Percentiles rank a stretch among this genome's conserved stretches.
These are phyloP conservation scores for Neoseiulus cucumeris DNA, from an alignment of 1,140 invertebrate genomes.

Conservation along the genomic window DNA sequence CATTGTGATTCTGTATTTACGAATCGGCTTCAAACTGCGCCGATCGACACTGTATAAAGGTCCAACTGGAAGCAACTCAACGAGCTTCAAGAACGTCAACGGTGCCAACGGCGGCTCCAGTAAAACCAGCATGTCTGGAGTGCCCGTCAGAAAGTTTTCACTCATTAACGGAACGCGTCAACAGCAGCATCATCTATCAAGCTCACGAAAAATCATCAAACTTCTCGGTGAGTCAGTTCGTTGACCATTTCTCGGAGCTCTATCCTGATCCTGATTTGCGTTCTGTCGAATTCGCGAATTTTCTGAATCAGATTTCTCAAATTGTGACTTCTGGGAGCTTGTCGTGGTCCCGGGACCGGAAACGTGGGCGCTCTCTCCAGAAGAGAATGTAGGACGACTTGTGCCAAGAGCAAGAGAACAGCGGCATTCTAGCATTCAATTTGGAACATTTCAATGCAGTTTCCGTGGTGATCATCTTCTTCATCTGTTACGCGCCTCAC, in stretches of 20 bases:
- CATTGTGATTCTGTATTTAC: slow-evolving; percentile 27
- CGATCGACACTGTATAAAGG: slow-evolving; percentile 19
- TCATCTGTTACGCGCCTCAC: slow-evolving; percentile 78
- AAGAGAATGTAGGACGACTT: too few species aligned
- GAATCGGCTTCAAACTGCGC: slow-evolving; percentile 27
- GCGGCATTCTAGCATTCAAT: too few species aligned
- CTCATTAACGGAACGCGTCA: slow-evolving; percentile 1
- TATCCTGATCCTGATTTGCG: too few species aligned
- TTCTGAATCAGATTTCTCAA: too few species aligned
- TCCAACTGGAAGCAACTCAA: background rate
- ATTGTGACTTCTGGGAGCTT: too few species aligned
- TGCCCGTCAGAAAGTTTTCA: background rate
- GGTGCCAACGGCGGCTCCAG: background rate
- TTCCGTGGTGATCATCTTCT: slow-evolving; percentile 45
- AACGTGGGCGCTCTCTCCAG: too few species aligned
- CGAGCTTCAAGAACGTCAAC: background rate
- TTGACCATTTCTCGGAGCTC: background rate
- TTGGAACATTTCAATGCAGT: slow-evolving; percentile 11
- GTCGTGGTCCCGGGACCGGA: too few species aligned
- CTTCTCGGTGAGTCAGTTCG: slow-evolving; percentile 6
- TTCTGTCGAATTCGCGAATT: too few species aligned
- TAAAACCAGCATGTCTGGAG: background rate
- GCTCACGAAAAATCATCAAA: slow-evolving; percentile 3
- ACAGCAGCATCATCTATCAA: slow-evolving; percentile 6
- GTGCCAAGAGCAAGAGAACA: too few species aligned